phyloP scores from a whole-genome alignment of 92 coral and sea anemone genomes.

The Zoanthus solanderi region DNA sequence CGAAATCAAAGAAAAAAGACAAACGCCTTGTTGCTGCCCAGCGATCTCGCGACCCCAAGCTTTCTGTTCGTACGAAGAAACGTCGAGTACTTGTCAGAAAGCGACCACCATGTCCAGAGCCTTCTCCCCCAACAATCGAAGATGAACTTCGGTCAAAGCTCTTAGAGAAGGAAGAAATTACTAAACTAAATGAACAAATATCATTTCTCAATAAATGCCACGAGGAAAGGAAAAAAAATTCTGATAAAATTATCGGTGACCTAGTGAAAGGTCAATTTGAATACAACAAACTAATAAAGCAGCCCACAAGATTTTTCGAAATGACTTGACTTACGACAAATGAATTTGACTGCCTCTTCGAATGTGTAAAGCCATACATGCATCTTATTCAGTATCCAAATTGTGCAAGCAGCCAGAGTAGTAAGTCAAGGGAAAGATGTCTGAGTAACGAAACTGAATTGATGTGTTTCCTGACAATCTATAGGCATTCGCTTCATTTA shows the following conservation, averaged over 20 bases:
- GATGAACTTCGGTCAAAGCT: too few species aligned
- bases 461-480: too few species aligned
- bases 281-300: not conserved
- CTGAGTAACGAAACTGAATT: too few species aligned
- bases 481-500: too few species aligned
- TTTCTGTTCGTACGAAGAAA: not conserved
- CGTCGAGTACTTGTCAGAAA: not conserved
- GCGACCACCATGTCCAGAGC: too few species aligned
- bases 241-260: not conserved
- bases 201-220: too few species aligned
- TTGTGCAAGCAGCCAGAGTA: too few species aligned
- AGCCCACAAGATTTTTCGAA: not conserved
- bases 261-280: not conserved
- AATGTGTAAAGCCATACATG: not conserved
- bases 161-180: too few species aligned
- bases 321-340: not conserved
- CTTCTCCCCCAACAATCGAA: too few species aligned
- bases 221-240: not conserved
- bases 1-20: not conserved
- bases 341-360: not conserved
- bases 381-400: too few species aligned
- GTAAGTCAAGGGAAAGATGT: too few species aligned
- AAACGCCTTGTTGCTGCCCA: not conserved
- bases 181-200: too few species aligned
- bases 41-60: not conserved